Evolutionary conservation across 2,113 vertebrate genomes (phyloP).

Genomic region (Albula goreensis): DNA sequence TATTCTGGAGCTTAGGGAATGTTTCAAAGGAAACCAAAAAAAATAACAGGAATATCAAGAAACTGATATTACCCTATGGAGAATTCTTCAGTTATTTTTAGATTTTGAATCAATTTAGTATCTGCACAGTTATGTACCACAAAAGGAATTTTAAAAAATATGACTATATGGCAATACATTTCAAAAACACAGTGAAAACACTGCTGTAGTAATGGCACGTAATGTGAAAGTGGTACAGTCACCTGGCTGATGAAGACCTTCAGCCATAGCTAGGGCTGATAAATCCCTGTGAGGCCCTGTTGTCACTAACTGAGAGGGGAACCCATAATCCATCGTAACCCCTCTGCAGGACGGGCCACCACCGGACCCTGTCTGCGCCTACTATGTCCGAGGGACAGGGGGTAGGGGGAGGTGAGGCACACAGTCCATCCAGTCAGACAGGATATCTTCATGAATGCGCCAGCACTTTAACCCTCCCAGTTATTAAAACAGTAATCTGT

Average conservation of each 20-base stretch:
- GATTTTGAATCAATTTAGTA: neutral
- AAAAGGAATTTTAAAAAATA: no score
- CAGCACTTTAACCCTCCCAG: conserved; percentile 74
- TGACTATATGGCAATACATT: no score
- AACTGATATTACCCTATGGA: neutral
- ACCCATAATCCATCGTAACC: conserved; percentile 38
- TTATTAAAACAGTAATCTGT: conserved; percentile 86
- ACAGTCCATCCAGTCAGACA: conserved; percentile 63
- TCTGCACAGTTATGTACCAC: no score
- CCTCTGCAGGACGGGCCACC: conserved; percentile 14
- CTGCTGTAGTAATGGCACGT: neutral
- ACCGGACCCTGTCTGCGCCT: neutral
- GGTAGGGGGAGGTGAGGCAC: conserved; percentile 54
- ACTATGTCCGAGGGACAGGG: conserved; percentile 17
- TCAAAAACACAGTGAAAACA: neutral
- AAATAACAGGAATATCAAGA: neutral
- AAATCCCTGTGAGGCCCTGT: neutral
- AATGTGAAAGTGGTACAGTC: neutral
- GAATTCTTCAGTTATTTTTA: neutral
- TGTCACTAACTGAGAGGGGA: conserved; percentile 32
- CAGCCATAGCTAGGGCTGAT: neutral
- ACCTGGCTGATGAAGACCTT: neutral
- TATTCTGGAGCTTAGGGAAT: neutral
- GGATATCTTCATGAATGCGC: conserved; percentile 74
- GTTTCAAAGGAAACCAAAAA: neutral